Base-by-base conservation (phyloP, 2,113 vertebrate genomes). In the Chunga burmeisteri region DNA sequence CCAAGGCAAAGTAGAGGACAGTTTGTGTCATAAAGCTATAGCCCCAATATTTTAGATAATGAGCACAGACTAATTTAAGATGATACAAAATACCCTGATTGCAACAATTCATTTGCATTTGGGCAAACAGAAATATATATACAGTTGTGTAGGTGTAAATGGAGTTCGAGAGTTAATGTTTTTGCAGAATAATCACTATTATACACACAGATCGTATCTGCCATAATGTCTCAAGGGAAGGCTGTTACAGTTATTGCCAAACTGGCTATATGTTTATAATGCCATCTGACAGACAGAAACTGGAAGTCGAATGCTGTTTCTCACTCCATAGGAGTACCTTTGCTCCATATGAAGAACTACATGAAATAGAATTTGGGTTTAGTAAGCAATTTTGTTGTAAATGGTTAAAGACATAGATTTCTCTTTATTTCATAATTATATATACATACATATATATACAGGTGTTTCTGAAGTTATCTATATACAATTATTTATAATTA, bases 121-220 rank as follows among this genome's bases (percentile, higher is more conserved):
- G 47, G 40, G 27, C 52, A 77, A 80, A 80, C 8, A 86, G n/a
- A 65, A 56, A 49, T 44, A 47, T 9, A 32, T 21, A 75, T 15
- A 29, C 18, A 59, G 29, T 40, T 55, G 13, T 30, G n/a, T 36
- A 46, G 23, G n/a, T 72, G 27, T 36, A 72, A 63, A 1, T 86
- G 27, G 42, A 70, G 67, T 59, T 67, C 21, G 10, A 26, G 10
- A 77, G 42, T 50, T 58, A 77, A 58, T 13, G 10, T 40, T 74
- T 83, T 42, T 67, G 18, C 47, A 83, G 38, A 82, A 58, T 49
- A 77, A 83, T 68, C 42, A 63, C n/a, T 55, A 36, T 58, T 71
- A 68, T 17, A 58, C 19, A 53, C 0, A 0, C 19, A 63, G 25
- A 72, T 62, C 25, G 0, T 0, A 53, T 85, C 70, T 62, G 21